Evolutionary conservation across 2,113 vertebrate genomes (phyloP).

Genomic region (Platysternon megacephalum): DNA sequence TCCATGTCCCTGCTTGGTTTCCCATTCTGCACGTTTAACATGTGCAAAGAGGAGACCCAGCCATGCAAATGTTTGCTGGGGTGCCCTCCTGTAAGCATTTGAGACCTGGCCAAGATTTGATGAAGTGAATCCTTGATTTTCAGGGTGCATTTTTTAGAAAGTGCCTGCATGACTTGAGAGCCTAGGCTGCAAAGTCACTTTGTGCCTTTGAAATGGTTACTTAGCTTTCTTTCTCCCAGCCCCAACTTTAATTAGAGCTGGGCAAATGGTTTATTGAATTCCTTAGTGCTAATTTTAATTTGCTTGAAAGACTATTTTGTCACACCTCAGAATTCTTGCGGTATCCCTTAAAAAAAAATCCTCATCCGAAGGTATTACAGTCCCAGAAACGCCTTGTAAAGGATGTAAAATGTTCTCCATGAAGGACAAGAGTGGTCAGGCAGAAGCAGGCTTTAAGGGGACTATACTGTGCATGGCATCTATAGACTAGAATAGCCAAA

Average conservation of each 20-base stretch:
- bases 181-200: neutral
- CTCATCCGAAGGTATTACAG: neutral
- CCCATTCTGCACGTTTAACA: neutral
- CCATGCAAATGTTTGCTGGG: neutral
- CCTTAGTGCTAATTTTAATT: accelerated
- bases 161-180: neutral
- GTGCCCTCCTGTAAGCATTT: neutral
- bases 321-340: neutral
- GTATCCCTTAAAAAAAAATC: neutral
- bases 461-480: neutral
- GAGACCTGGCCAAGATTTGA: neutral
- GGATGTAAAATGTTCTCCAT: neutral
- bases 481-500: neutral
- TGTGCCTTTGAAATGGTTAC: neutral
- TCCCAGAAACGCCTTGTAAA: neutral
- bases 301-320: accelerated
- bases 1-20: neutral
- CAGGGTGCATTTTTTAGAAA: neutral
- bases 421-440: neutral
- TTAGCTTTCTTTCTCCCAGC: neutral
- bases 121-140: neutral
- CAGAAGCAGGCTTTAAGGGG: neutral
- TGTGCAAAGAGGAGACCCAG: neutral
- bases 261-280: neutral
- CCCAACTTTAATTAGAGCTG: neutral